Base-by-base conservation (phyloP, 2,888 invertebrate genomes). In the Phania funesta region DNA sequence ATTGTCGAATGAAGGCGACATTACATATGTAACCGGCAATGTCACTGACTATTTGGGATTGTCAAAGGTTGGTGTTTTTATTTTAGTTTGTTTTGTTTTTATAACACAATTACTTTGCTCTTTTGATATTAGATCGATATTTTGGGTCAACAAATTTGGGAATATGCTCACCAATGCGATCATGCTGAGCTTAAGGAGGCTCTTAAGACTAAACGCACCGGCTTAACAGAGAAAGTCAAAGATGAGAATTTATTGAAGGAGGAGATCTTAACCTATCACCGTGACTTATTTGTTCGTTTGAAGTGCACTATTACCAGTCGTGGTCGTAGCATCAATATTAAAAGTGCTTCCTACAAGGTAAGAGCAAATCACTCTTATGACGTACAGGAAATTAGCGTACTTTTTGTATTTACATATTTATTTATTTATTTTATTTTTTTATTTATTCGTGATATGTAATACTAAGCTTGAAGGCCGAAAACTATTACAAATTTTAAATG, bases 291-390 rank as follows among this genome's bases (percentile, higher is more conserved):
- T 85, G 86, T 91, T 46, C 88, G 99, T 13, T 93, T 99, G 88
- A 99, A 99, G 91, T 98, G 98, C 89, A 98, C 99, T 0, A 93
- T 99, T 67, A 98, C 98, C 18, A 96, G 94, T 89, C 98, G 98
- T 89, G 99, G 99, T n/a, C 93, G 97, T 86, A 98, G 95, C 90
- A 96, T 98, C 85, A 98, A 98, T 91, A 93, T 99, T 70, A 98
- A 99, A 92, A 98, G 98, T 79, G 98, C 98, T 76, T 94, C 97
- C 1, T 98, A 97, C 90, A 99, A 99, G 95, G 98, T 98, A 91
- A 88, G 83, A 2, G 8, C 4, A 16, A 24, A 35, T 16, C 3
- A 26, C 6, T 26, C n/a, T n/a, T n/a, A n/a, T n/a, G 29, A 29
- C 29, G 29, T 29, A 29, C 29, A 6, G n/a, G n/a, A n/a, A n/a